Evolutionary conservation across 2,113 vertebrate species (phyloP).

Genomic region (Thunnus thynnus): DNA sequence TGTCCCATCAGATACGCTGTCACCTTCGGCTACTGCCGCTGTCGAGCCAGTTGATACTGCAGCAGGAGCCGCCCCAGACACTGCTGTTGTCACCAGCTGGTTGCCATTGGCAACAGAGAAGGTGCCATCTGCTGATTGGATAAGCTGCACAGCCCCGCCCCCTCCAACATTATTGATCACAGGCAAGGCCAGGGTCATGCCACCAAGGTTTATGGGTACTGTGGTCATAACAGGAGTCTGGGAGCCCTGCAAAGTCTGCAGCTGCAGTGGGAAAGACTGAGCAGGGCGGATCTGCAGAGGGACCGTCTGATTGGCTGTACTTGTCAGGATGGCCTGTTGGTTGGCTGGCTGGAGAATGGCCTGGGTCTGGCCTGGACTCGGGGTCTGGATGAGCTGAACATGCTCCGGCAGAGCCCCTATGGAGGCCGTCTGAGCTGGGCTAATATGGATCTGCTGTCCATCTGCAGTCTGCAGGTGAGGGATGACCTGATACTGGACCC

Average conservation of each 20-base stretch:
- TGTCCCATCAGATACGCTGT: conserved; percentile 86
- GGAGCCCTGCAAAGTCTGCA: conserved; percentile 94
- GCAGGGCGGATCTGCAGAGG: conserved; percentile 96
- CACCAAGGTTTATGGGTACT: conserved; percentile 96
- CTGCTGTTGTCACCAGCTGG: conserved; percentile 89
- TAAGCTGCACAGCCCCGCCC: conserved; percentile 90
- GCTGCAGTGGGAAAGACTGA: conserved; percentile 95
- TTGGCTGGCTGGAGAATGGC: conserved; percentile 87
- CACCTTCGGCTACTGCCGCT: conserved; percentile 83
- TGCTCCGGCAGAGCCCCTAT: conserved; percentile 89
- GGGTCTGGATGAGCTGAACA: conserved; percentile 95
- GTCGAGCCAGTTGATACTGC: conserved; percentile 82
- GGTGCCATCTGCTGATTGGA: conserved; percentile 91
- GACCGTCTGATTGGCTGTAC: conserved; percentile 92
- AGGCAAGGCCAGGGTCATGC: conserved; percentile 95
- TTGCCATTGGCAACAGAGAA: conserved; percentile 95
- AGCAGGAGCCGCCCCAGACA: conserved; percentile 84
- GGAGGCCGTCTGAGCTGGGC: conserved; percentile 88
- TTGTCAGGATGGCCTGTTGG: conserved; percentile 89
- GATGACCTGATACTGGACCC: conserved; percentile 98
- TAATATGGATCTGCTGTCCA: conserved; percentile 96
- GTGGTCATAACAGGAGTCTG: conserved; percentile 96
- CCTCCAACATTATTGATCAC: conserved; percentile 94
- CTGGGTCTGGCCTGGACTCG: conserved; percentile 89
- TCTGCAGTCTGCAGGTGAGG: conserved; percentile 97